Base-by-base conservation (phyloP, 2,113 vertebrate species). In the Seriola rivoliana region DNA sequence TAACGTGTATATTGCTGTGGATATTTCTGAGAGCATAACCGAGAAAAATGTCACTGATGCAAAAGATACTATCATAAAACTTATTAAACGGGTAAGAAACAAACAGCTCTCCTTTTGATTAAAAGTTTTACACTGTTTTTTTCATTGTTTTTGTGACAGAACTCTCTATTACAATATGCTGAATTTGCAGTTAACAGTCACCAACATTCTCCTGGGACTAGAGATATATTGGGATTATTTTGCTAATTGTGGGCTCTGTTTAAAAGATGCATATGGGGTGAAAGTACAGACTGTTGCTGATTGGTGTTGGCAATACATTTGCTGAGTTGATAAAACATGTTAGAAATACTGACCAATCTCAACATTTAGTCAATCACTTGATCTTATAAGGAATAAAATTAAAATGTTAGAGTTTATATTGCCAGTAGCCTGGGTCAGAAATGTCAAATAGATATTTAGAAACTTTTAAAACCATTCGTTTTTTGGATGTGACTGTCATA, bases 1-100 rank as follows among this genome's bases (percentile, higher is more conserved):
- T 0, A 92, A 95, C 68, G 95, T 96, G 64, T 96, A 94, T 23
- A 95, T 96, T 3, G 94, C 82, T 14, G 68, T 96, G 58, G 95
- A 96, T 72, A 90, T 94, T 68, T 96, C 95, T 52, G 88, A 87
- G 29, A 96, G 95, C 79, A 93, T 96, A 1, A 0, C 21, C 0
- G 1, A 90, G 4, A 0, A 32, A 0, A 0, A 94, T 0, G 62
- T 95, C 46, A 0, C 13, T 0, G 0, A 13, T 0, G 81, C 94
- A 42, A 95, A 36, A 60, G 0, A 69, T 0, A 54, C 82, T 0
- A 54, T 93, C 0, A 25, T 1, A 34, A 78, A 71, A 52, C 93
- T 96, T 3, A 90, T 96, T 38, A 4, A 4, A 1, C 95, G 94
- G 94, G 95, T 96, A 84, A 88, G 70, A 78, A 13, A 40, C 42